These are phyloP conservation scores for Mythimna loreyi DNA, from an alignment of 2,888 invertebrate species.

Conservation along the genomic window DNA sequence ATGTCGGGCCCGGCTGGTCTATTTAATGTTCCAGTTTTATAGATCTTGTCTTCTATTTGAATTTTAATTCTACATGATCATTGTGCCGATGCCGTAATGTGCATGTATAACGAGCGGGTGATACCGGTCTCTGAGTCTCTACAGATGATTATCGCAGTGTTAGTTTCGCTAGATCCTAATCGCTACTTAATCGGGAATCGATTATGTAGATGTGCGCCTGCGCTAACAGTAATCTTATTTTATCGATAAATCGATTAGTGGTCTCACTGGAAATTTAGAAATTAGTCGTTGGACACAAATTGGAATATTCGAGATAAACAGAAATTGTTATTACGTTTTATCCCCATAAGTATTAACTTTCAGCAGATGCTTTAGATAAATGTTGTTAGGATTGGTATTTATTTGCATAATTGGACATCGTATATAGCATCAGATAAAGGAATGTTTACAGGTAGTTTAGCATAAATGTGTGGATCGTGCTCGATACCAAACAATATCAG, in stretches of 20 bases:
- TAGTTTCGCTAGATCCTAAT: conserved; percentile 68
- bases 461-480: conserved; percentile 21
- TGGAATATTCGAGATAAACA: conserved; percentile 47
- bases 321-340: conserved; percentile 46
- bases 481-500: conserved; percentile 45
- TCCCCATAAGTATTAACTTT: conserved; percentile 51
- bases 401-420: conserved; percentile 47
- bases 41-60: conserved; percentile 78
- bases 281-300: conserved; percentile 52
- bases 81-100: conserved; percentile 68
- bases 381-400: conserved; percentile 40
- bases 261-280: conserved; percentile 58
- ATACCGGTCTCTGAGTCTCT: conserved; percentile 57
- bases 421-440: conserved; percentile 18
- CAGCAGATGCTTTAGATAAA: conserved; percentile 56
- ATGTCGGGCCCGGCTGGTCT: conserved; percentile 73
- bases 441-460: conserved; percentile 39
- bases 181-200: conserved; percentile 64
- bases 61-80: conserved; percentile 81
- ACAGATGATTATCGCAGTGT: conserved; percentile 66
- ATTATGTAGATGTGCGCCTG: conserved; percentile 64
- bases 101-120: conserved; percentile 64
- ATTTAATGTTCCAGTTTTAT: conserved; percentile 80
- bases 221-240: conserved; percentile 52
- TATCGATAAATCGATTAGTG: conserved; percentile 59